A percentile compares a stretch with the other conserved stretches of the same genome.
phyloP scores from a whole-genome alignment of 2,797 vertebrate genomes.

The Allenopithecus nigroviridis region DNA sequence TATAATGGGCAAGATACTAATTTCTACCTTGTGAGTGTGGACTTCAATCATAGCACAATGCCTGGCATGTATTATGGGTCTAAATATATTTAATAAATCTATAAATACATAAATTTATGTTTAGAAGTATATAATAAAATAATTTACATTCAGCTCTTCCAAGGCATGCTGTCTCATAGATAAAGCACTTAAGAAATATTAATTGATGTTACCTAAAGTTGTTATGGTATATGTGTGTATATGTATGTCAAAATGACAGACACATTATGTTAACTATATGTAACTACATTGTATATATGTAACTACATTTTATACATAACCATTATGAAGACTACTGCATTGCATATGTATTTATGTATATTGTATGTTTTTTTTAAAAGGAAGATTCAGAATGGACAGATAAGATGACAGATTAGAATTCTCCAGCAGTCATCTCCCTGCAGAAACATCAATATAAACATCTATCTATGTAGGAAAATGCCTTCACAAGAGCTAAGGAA shows the following conservation, averaged over 20 bases:
- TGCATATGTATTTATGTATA: not conserved
- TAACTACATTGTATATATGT: not conserved
- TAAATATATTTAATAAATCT: not conserved
- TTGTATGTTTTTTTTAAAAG: not conserved
- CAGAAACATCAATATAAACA: not conserved
- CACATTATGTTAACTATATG: not conserved
- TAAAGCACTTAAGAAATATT: not conserved
- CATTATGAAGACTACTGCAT: not conserved
- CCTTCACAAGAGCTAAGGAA: not conserved
- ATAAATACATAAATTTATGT: not conserved
- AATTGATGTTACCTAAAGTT: not conserved
- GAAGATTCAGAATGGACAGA: not conserved
- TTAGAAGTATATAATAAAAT: not conserved
- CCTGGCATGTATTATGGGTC: not conserved
- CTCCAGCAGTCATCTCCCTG: not conserved
- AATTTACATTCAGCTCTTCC: not conserved
- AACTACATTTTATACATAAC: not conserved
- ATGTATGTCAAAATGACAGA: not conserved
- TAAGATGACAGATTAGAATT: not conserved
- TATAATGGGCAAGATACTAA: not conserved
- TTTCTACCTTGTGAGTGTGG: not conserved
- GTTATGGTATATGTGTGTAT: not conserved
- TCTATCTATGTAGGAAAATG: not conserved
- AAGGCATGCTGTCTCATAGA: not conserved
- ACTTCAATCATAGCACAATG: not conserved